Conservation (phyloP, 2,888 invertebrate genomes). For the Hofmannophila pseudospretella region DNA sequence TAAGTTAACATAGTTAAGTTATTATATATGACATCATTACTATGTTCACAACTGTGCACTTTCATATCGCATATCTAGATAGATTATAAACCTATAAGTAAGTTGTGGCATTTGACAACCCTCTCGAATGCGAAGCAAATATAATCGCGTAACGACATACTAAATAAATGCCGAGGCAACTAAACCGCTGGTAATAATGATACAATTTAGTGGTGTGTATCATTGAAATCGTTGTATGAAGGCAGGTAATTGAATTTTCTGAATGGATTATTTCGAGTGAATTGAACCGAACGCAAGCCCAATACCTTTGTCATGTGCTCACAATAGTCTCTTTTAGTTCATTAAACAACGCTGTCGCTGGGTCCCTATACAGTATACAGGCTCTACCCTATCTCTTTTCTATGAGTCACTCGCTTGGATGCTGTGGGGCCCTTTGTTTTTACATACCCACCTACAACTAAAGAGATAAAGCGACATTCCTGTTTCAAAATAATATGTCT, state of each 20-base stretch:
- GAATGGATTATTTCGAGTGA: not conserved
- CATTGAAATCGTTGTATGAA: not conserved
- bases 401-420: conserved; percentile 3
- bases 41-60: not conserved
- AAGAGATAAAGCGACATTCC: no score
- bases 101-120: conserved; percentile 19
- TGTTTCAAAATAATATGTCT: no score
- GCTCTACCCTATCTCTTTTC: conserved; percentile 1
- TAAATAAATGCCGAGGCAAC: conserved; percentile 3
- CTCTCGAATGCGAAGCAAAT: conserved; percentile 4
- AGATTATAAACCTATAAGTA: no score
- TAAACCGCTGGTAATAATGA: not conserved
- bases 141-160: conserved; percentile 4
- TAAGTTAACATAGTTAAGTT: not conserved
- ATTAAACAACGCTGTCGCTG: conserved; percentile 28
- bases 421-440: conserved; percentile 5
- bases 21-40: not conserved
- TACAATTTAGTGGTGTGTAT: conserved; percentile 2
- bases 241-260: no score
- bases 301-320: conserved; percentile 5
- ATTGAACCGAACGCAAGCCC: conserved; percentile 9
- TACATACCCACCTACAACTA: no score
- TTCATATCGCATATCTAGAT: not conserved
- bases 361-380: conserved; percentile 7
- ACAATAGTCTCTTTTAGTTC: conserved; percentile 19